Conservation (phyloP, 2,888 invertebrate genomes). For the Lycia hirtaria region DNA sequence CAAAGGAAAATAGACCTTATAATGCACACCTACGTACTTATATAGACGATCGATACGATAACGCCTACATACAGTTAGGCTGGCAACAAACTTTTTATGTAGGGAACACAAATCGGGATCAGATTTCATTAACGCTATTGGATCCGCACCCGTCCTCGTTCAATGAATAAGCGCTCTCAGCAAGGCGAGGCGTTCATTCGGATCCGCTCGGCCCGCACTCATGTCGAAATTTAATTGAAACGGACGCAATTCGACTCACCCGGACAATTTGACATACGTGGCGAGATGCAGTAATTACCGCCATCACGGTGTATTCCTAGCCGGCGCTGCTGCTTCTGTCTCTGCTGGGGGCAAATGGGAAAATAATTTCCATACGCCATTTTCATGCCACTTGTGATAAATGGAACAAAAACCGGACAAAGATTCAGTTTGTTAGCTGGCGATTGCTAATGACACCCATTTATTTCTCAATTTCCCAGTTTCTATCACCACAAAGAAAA, state of each 20-base stretch:
- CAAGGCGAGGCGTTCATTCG: slow-evolving; percentile 40
- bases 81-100: slow-evolving; percentile 11
- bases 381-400: no score
- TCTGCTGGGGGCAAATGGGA: no score
- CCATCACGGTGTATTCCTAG: slow-evolving; percentile 60
- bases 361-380: no score
- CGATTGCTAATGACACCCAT: no score
- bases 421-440: no score
- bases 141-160: slow-evolving; percentile 48
- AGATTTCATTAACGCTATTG: slow-evolving; percentile 38
- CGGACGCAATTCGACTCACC: slow-evolving; percentile 63
- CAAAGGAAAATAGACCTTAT: no score
- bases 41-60: no score
- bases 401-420: no score
- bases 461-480: no score
- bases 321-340: no score
- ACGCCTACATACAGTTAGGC: background rate
- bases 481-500: no score
- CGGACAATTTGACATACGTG: slow-evolving; percentile 57
- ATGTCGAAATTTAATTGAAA: slow-evolving; percentile 76
- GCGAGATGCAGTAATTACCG: slow-evolving; percentile 70
- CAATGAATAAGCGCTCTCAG: slow-evolving; percentile 63
- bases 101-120: slow-evolving; percentile 19
- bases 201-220: slow-evolving; percentile 49
- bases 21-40: no score